phyloP scores from a whole-genome alignment of 2,888 invertebrate genomes.

The Drosophila hamatofila region DNA sequence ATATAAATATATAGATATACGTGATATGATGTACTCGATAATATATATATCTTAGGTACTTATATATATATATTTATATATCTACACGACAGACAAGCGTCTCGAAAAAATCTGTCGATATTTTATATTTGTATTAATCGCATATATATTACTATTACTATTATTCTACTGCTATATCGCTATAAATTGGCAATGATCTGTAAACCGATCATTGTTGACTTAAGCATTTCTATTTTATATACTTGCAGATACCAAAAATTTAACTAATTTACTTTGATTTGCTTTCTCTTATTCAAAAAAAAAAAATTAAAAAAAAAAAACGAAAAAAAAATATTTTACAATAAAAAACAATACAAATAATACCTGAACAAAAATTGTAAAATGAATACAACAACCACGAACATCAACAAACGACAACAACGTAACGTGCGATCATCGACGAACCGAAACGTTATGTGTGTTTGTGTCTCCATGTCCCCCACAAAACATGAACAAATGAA shows the following conservation, averaged over 20 bases:
- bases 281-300: slow-evolving; percentile 84
- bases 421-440: slow-evolving; percentile 51
- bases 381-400: slow-evolving; percentile 46
- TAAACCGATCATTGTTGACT: slow-evolving; percentile 77
- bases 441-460: slow-evolving; percentile 63
- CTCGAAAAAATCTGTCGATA: slow-evolving; percentile 25
- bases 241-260: slow-evolving; percentile 81
- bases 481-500: slow-evolving; percentile 51
- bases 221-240: slow-evolving; percentile 81
- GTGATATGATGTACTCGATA: slow-evolving; percentile 9
- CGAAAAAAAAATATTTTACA: slow-evolving; percentile 35
- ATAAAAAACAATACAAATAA: slow-evolving; percentile 45
- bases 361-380: slow-evolving; percentile 40
- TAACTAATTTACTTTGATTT: slow-evolving; percentile 84
- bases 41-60: slow-evolving; percentile 17
- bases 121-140: slow-evolving; percentile 24
- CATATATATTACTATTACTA: slow-evolving; percentile 45
- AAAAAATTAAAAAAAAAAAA: slow-evolving; percentile 41
- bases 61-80: slow-evolving; percentile 3
- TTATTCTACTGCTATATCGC: slow-evolving; percentile 53
- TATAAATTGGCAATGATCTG: slow-evolving; percentile 72
- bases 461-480: slow-evolving; percentile 45
- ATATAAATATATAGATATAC: slow-evolving; percentile 28
- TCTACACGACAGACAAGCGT: neutral
- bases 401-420: slow-evolving; percentile 45